Evolutionary conservation across 92 coral and sea anemone genomes (phyloP), one percentile per base, ranked within the genome.

Genomic region (Parazoanthus atlanticus): DNA sequence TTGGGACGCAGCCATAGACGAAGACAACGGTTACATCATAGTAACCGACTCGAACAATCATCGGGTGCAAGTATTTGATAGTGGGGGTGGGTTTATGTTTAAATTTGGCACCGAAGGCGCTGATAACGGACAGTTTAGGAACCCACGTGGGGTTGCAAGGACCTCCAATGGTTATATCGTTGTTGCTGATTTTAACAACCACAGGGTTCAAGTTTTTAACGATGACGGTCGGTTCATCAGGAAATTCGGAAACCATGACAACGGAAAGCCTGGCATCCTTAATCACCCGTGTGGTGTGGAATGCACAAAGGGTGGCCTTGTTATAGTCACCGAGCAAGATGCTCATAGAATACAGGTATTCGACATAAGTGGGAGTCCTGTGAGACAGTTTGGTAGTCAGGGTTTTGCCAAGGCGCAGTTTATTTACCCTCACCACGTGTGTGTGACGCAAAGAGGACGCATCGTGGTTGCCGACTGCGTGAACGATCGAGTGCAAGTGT

Each of bases 391-490:
- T 56, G 99, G 99, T 12, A 82, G 94, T 49, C 99, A 96, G 88
- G 99, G 99, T 2, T 94, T 94, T 52, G 91, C 88, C 10, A 90
- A 89, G 78, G 97, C 96, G 25, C 96, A 96, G 89, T 96, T 96
- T 36, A 94, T 96, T 49, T 96, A 96, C 72, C 98, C 99, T 3
- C 99, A 96, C 61, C 99, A 96, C 64, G 84, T 96, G 43, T 89
- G 96, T 29, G 92, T 95, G 1, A 96, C 91, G 32, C 93, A 93
- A 81, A 88, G 98, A 21, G 97, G 94, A 0, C 91, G 86, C 76
- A 91, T 96, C 64, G 93, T 94, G 49, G 98, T 96, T 0, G 96
- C 99, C 6, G 99, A 96, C 84, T 96, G 99, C n/a, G 99, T 96
- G 34, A 96, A 95, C 84, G 99, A 96, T 69, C 91, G 99, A 38